These are phyloP conservation scores for Cyanocitta stelleri DNA, from an alignment of 2,113 vertebrate species.

Conservation along the genomic window DNA sequence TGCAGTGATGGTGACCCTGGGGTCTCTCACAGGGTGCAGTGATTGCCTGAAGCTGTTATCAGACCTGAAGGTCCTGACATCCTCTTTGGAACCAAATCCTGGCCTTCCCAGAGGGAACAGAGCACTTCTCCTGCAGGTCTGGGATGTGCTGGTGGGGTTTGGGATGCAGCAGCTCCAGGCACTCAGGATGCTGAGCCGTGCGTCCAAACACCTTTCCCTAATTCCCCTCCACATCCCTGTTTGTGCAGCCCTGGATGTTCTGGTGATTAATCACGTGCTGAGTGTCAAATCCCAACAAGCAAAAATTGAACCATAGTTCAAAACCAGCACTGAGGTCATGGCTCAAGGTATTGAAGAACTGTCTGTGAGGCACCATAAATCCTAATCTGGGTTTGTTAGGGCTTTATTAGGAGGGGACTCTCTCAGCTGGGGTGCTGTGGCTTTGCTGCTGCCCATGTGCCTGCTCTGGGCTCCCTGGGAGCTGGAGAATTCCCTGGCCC, in stretches of 20 bases:
- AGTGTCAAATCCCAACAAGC: neutral
- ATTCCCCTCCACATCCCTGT: neutral
- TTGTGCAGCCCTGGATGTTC: neutral
- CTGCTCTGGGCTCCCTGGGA: neutral
- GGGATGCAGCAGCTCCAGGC: neutral
- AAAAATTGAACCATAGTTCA: constrained; percentile 36
- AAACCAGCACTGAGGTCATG: neutral
- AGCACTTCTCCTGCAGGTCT: neutral
- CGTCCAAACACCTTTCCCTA: neutral
- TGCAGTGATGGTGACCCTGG: neutral
- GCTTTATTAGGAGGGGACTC: neutral
- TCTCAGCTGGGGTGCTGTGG: neutral
- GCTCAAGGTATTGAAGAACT: neutral
- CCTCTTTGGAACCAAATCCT: accelerated
- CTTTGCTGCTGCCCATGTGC: neutral
- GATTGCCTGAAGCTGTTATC: accelerated
- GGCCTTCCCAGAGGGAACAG: accelerated
- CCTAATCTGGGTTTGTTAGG: neutral
- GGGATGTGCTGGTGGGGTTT: accelerated
- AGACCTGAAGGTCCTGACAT: accelerated
- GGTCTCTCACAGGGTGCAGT: accelerated
- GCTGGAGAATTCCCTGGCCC: accelerated
- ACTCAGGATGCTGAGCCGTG: neutral
- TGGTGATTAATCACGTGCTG: neutral
- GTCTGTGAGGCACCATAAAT: neutral